A percentile compares a stretch with the other conserved stretches of the same genome.
These are phyloP conservation scores for Sinopyrophorus schimmeli DNA, from an alignment of 2,888 invertebrate species.

Conservation along the genomic window DNA sequence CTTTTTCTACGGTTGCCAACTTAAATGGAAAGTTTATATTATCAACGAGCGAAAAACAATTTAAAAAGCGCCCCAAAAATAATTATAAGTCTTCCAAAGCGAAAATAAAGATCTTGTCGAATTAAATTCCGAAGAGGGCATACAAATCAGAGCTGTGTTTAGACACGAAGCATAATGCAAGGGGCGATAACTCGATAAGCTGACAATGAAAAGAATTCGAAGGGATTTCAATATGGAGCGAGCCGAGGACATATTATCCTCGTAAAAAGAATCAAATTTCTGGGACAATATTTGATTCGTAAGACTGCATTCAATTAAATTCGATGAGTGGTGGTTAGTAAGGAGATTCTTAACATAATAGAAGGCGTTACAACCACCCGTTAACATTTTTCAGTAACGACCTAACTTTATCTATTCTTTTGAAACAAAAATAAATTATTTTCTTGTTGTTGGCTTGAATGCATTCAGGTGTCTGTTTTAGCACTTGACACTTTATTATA, in stretches of 20 bases:
- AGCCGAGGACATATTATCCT: conserved; percentile 5
- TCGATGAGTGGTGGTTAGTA: conserved; percentile 51
- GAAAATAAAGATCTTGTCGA: conserved; percentile 47
- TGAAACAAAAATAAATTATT: conserved; percentile 45
- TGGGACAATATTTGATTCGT: conserved; percentile 20
- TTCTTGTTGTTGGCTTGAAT: conserved; percentile 37
- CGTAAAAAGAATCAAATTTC: conserved; percentile 7
- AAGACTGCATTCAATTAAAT: conserved; percentile 50
- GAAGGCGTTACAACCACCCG: conserved; percentile 47
- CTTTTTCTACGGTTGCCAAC: no score
- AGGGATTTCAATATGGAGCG: conserved; percentile 41
- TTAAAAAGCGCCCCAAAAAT: no score
- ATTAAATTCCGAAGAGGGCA: conserved; percentile 45
- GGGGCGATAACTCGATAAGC: conserved; percentile 53
- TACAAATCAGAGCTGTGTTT: conserved; percentile 49
- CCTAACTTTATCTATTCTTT: conserved; percentile 38
- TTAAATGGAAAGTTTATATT: no score
- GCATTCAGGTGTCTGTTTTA: conserved; percentile 47
- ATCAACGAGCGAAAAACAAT: no score
- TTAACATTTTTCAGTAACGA: conserved; percentile 50
- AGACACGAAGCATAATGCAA: conserved; percentile 51
- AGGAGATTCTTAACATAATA: conserved; percentile 47
- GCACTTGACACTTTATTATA: conserved; percentile 47
- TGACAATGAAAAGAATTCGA: conserved; percentile 45
- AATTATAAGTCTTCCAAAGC: no score